Percentiles rank a stretch among this genome's conserved stretches.
Evolutionary conservation across 2,113 vertebrate species (phyloP).

Genomic region (Neofelis nebulosa): DNA sequence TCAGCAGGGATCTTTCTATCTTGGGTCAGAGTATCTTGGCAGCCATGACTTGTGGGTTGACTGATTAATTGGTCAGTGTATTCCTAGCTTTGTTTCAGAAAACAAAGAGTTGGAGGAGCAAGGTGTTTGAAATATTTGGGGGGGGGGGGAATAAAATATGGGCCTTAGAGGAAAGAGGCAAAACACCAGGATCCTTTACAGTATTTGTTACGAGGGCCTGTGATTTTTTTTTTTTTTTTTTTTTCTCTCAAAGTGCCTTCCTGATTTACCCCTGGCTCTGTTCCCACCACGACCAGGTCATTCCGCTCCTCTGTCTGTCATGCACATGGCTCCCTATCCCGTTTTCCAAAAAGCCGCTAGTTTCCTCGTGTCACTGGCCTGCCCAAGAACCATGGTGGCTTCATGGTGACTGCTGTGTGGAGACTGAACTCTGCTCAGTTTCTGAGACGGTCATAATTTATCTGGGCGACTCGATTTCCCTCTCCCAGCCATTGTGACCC

Average conservation of each 20-base stretch:
- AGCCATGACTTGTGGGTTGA: background rate
- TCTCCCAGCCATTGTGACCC: background rate
- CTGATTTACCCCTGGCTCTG: background rate
- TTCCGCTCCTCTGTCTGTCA: background rate
- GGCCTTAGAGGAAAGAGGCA: background rate
- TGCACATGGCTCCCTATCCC: background rate
- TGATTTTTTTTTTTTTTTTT: background rate
- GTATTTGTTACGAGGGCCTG: background rate
- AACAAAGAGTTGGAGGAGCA: background rate
- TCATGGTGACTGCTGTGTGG: background rate
- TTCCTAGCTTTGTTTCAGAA: constrained; percentile 35
- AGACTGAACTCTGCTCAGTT: background rate
- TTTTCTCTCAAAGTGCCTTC: background rate
- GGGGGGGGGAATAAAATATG: background rate
- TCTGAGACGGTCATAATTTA: background rate
- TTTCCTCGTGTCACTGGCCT: background rate
- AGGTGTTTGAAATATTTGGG: background rate
- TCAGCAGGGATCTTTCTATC: background rate
- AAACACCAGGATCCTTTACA: background rate
- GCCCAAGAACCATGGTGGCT: background rate
- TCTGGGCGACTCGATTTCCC: background rate
- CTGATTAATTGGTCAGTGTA: background rate
- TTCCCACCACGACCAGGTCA: background rate
- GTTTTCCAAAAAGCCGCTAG: background rate
- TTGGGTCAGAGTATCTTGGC: background rate